Conservation (phyloP, 2,888 invertebrate genomes). For the Poecilobothrus nobilitatus region DNA sequence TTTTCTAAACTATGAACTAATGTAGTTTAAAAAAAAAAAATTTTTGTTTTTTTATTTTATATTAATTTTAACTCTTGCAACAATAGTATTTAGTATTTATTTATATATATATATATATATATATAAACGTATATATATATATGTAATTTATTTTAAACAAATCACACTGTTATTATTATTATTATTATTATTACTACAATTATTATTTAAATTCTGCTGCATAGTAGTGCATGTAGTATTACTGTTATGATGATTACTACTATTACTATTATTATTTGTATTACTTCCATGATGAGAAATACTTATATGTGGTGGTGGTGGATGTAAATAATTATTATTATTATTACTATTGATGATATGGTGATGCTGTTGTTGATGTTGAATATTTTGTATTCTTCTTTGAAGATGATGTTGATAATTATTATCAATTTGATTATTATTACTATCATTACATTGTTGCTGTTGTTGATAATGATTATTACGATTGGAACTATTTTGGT, state of each 20-base stretch:
- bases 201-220: conserved; percentile 16
- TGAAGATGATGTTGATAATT: conserved; percentile 15
- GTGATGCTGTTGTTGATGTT: conserved; percentile 17
- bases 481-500: too few species aligned
- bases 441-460: conserved; percentile 13
- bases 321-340: conserved; percentile 19
- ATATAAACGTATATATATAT: conserved; percentile 22
- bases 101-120: conserved; percentile 17
- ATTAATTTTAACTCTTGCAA: too few species aligned
- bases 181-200: conserved; percentile 21
- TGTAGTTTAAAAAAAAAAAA: conserved; percentile 12
- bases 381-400: neutral
- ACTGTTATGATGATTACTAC: neutral
- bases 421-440: conserved; percentile 9
- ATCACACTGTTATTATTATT: conserved; percentile 26
- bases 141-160: conserved; percentile 26
- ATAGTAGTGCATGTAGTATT: neutral
- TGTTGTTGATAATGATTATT: conserved; percentile 8
- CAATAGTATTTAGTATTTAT: conserved; percentile 13
- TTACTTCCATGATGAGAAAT: neutral
- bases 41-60: conserved; percentile 14
- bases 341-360: conserved; percentile 15
- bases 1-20: conserved; percentile 7
- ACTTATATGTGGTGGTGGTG: conserved; percentile 16
- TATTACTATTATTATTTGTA: conserved; percentile 9